A percentile compares a stretch with the other conserved stretches of the same genome.
Conservation (phyloP, 2,797 vertebrate species). For the Enteromius trimaculatus region DNA sequence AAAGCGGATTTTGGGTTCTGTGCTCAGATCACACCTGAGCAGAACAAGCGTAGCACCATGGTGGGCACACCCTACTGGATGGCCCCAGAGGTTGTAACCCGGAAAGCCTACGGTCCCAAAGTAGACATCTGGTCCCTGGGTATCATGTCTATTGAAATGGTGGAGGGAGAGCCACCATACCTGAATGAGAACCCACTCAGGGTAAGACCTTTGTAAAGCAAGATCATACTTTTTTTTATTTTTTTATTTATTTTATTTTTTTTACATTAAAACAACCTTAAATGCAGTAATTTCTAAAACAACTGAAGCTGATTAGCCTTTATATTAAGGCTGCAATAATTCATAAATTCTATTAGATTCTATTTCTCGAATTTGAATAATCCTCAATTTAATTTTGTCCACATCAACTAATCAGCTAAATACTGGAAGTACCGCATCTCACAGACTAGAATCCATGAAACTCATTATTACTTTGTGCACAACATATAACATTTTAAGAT, state of each 20-base stretch:
- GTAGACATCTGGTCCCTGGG: conserved; percentile 92
- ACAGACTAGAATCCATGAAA: no score
- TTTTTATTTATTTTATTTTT: neutral
- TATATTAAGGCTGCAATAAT: neutral
- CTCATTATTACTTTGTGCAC: no score
- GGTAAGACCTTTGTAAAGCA: conserved; percentile 71
- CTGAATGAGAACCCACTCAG: conserved; percentile 93
- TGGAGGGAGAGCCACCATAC: conserved; percentile 91
- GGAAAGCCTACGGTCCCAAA: conserved; percentile 89
- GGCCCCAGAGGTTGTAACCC: conserved; percentile 90
- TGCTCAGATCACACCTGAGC: conserved; percentile 90
- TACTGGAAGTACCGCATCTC: no score
- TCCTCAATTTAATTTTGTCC: no score
- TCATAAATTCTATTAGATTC: no score
- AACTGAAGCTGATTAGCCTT: neutral
- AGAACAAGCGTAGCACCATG: conserved; percentile 92
- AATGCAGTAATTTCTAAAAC: neutral
- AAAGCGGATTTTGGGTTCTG: conserved; percentile 92
- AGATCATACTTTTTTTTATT: neutral
- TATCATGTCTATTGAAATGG: conserved; percentile 94
- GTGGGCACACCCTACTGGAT: conserved; percentile 92
- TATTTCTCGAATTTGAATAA: no score
- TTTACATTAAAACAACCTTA: neutral
- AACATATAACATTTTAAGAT: no score
- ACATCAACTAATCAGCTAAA: no score